These are phyloP conservation scores for Amiota communis DNA, from an alignment of 2,888 invertebrate genomes.

Conservation along the genomic window DNA sequence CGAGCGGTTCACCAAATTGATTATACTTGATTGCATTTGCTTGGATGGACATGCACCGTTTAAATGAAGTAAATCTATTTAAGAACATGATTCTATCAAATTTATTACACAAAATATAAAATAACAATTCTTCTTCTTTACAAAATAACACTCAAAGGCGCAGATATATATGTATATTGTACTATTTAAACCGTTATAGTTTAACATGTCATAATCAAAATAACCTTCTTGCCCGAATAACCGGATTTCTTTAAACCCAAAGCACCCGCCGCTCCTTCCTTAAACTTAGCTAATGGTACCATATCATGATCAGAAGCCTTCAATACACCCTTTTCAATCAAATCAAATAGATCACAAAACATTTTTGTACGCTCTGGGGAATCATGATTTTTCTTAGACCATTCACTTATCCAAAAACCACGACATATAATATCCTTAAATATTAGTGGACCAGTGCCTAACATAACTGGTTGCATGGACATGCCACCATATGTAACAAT, in stretches of 20 bases:
- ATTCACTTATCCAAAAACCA: conserved; percentile 94
- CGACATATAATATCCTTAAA: conserved; percentile 87
- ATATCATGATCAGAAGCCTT: conserved; percentile 82
- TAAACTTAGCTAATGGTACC: conserved; percentile 82
- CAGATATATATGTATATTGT: too few relatives aligned
- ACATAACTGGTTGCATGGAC: conserved; percentile 88
- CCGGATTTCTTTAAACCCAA: conserved; percentile 77
- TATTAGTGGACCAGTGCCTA: conserved; percentile 86
- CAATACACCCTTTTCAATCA: conserved; percentile 82
- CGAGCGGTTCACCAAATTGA: conserved; percentile 87
- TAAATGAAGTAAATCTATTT: too few relatives aligned
- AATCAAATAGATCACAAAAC: conserved; percentile 82
- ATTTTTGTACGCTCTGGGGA: conserved; percentile 79
- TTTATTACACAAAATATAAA: background rate
- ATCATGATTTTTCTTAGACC: conserved; percentile 79
- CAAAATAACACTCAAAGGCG: background rate
- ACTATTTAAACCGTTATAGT: background rate
- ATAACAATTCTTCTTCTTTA: background rate
- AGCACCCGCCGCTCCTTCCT: conserved; percentile 82
- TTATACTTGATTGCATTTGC: conserved; percentile 77
- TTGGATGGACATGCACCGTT: too few relatives aligned
- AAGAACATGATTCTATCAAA: too few relatives aligned
- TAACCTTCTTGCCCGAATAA: conserved; percentile 84
- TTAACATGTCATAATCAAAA: conserved; percentile 71
- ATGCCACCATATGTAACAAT: conserved; percentile 98